These are phyloP conservation scores for Micronycteris hirsuta DNA, from an alignment of 2,113 vertebrate species.

Conservation along the genomic window DNA sequence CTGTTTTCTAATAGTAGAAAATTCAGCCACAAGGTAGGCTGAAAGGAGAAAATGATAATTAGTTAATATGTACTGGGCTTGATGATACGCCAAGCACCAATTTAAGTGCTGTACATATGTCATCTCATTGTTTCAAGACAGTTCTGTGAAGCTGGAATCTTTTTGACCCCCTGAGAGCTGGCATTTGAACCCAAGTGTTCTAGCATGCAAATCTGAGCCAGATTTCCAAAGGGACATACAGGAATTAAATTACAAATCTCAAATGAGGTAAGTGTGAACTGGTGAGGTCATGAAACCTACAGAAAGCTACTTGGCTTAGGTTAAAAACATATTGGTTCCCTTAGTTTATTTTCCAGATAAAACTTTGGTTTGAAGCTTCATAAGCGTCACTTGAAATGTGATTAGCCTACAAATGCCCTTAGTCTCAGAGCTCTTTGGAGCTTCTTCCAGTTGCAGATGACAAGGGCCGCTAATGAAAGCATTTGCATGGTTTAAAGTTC, in stretches of 20 bases:
- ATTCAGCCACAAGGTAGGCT: background rate
- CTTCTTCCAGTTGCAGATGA: background rate
- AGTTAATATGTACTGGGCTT: background rate
- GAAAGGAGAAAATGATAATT: background rate
- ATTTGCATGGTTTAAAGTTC: background rate
- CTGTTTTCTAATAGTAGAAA: background rate
- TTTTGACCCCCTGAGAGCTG: background rate
- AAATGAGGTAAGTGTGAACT: background rate
- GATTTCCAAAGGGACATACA: constrained; percentile 27
- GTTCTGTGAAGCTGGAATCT: background rate
- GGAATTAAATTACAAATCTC: background rate
- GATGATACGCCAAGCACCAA: background rate
- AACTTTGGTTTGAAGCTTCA: background rate
- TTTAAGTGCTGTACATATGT: background rate
- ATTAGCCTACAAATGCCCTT: background rate
- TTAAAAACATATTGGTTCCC: constrained; percentile 28
- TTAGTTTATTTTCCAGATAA: constrained; percentile 23
- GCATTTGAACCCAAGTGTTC: constrained; percentile 19
- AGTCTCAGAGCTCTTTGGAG: background rate
- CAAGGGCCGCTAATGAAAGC: background rate
- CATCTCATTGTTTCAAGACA: constrained; percentile 24
- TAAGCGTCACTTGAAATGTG: background rate
- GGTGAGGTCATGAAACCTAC: background rate
- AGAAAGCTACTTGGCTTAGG: background rate
- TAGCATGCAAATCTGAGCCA: background rate